Evolutionary conservation across 2,888 invertebrate species (phyloP), one percentile per base, ranked within the genome.

Genomic region (Perizoma flavofasciatum): DNA sequence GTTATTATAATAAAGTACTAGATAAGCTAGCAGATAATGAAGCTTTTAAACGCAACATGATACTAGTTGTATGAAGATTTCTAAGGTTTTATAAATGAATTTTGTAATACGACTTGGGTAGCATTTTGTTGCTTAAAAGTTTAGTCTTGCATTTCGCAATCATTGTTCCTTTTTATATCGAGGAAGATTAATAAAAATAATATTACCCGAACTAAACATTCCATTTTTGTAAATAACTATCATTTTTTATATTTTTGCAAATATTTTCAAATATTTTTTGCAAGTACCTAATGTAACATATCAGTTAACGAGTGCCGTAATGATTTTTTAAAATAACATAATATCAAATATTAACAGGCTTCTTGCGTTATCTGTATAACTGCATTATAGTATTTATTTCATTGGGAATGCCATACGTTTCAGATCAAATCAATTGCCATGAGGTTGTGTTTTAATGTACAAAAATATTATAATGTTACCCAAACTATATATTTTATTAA

Each of bases 391-490:
- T 55, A 43, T 58, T 41, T 67, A 61, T 59, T 70, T 71, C 78
- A 83, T 81, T 80, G 72, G 65, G 74, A 77, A 86, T 86, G 89
- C 88, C 88, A 90, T 89, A 85, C 39, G 71, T 74, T 80, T 77
- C 80, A 78, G 73, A 77, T 80, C 71, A 77, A 74, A 70, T 68
- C 72, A 79, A 85, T 86, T 89, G 90, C 90, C 89, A 87, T 84
- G 71, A 76, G 88, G 89, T 90, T 90, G 90, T 91, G 89, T 90
- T 88, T 89, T 87, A 77, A 73, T 88, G 86, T 90, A 89, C 87
- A 89, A 88, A 87, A 84, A 81, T 76, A 78, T 65, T 82, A 79
- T 83, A 73, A 78, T 86, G 90, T 91, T 91, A 90, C 90, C 91
- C 83, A 85, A 86, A 87, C 80, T 83, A 79, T 81, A 69, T 78